phyloP scores from a whole-genome alignment of 2,797 vertebrate genomes.

The Aratinga solstitialis region DNA sequence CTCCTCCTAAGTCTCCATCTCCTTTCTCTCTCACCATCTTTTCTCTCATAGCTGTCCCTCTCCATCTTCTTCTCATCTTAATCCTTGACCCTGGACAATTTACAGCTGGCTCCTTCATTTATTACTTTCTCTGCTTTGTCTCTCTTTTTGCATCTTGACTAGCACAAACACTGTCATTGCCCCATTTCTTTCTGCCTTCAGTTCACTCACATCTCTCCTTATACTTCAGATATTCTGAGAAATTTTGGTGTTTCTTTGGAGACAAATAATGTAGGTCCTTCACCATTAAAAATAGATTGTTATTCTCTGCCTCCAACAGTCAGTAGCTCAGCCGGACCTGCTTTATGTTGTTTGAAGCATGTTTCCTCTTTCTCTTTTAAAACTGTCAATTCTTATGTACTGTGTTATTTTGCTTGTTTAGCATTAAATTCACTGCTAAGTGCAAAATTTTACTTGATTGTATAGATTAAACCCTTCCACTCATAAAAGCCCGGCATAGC shows the following conservation, averaged over 20 bases:
- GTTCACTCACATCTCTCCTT: background rate
- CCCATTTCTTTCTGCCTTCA: background rate
- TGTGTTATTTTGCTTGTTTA: background rate
- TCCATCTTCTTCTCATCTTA: background rate
- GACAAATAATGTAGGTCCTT: background rate
- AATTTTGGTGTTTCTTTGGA: background rate
- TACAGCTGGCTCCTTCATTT: background rate
- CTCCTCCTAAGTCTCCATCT: background rate
- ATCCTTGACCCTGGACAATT: background rate
- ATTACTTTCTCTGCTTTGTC: background rate
- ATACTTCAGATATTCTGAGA: background rate
- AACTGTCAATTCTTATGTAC: background rate
- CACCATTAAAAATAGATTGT: background rate
- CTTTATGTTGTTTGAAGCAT: background rate
- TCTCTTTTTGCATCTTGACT: background rate
- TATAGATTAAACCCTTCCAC: background rate
- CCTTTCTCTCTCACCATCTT: background rate
- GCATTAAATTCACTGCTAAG: background rate
- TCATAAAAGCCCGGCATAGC: background rate
- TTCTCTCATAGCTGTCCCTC: background rate
- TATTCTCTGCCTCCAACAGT: background rate
- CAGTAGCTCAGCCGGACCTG: background rate
- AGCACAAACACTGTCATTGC: background rate
- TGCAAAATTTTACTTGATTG: background rate
- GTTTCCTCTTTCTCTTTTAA: background rate